phyloP scores from a whole-genome alignment of 2,797 vertebrate genomes.

The Babyrousa celebensis region DNA sequence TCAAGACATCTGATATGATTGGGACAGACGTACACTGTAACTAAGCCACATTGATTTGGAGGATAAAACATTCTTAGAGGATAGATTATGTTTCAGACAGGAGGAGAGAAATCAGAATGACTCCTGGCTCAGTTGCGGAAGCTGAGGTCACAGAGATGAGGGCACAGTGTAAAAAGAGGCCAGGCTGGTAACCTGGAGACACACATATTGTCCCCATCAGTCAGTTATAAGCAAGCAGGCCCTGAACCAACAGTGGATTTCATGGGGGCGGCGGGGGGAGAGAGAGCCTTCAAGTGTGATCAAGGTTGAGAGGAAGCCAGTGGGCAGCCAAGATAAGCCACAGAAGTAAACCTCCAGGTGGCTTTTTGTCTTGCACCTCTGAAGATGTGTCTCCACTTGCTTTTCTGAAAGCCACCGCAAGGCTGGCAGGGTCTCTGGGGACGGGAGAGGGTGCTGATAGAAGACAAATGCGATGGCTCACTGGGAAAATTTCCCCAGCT shows the following conservation, averaged over 20 bases:
- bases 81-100: conserved; percentile 52
- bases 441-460: conserved; percentile 79
- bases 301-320: neutral
- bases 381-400: conserved; percentile 87
- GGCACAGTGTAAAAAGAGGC: conserved; percentile 12
- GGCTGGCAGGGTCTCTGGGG: conserved; percentile 73
- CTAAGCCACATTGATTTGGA: conserved; percentile 18
- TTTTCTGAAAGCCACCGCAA: conserved; percentile 88
- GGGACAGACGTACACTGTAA: neutral
- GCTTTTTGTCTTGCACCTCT: conserved; percentile 82
- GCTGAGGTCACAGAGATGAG: neutral
- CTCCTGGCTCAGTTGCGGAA: conserved; percentile 11
- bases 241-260: neutral
- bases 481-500: conserved; percentile 82
- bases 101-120: neutral
- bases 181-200: neutral
- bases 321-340: neutral
- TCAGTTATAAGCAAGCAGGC: conserved; percentile 20
- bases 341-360: neutral
- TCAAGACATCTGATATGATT: neutral
- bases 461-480: conserved; percentile 89
- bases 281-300: conserved; percentile 61
- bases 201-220: conserved; percentile 5
- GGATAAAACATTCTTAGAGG: conserved; percentile 47
- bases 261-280: neutral